A percentile compares a stretch with the other conserved stretches of the same genome.
Evolutionary conservation across 2,888 invertebrate genomes (phyloP).

Genomic region (Standfussiana lucernea): DNA sequence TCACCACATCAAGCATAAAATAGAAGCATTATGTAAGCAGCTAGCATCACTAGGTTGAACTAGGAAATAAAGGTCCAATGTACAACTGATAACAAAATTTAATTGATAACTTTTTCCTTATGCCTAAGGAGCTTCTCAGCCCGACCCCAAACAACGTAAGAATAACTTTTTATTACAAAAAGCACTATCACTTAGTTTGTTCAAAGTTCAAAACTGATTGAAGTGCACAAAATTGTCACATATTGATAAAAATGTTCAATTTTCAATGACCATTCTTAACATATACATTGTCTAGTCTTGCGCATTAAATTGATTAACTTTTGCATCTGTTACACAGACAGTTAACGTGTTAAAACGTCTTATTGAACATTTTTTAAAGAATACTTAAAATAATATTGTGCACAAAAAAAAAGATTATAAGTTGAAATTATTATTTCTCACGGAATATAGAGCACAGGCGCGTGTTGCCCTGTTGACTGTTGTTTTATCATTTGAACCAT

Average conservation of each 20-base stretch:
- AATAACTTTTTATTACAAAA: conserved; percentile 69
- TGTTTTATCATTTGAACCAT: conserved; percentile 12
- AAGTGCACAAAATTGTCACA: conserved; percentile 57
- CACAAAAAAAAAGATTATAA: conserved; percentile 36
- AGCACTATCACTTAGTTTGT: conserved; percentile 66
- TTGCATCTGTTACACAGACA: neutral
- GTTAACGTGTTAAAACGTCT: conserved; percentile 15
- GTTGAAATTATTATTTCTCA: conserved; percentile 19
- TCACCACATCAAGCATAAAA: conserved; percentile 52
- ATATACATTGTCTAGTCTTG: conserved; percentile 11
- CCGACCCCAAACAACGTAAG: conserved; percentile 86
- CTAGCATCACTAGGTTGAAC: conserved; percentile 38
- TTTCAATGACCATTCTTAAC: neutral
- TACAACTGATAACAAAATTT: conserved; percentile 75
- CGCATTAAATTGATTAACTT: neutral
- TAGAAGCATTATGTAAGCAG: conserved; percentile 49
- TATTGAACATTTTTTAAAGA: conserved; percentile 37
- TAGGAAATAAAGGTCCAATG: conserved; percentile 84
- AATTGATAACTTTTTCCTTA: conserved; percentile 73
- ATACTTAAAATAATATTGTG: conserved; percentile 35
- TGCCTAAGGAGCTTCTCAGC: conserved; percentile 86
- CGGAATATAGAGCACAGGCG: conserved; percentile 14
- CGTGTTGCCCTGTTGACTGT: conserved; percentile 35
- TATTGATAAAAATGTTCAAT: conserved; percentile 44
- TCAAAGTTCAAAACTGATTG: conserved; percentile 44